Base-by-base conservation (phyloP, 2,888 invertebrate species). In the Pomacea canaliculata region DNA sequence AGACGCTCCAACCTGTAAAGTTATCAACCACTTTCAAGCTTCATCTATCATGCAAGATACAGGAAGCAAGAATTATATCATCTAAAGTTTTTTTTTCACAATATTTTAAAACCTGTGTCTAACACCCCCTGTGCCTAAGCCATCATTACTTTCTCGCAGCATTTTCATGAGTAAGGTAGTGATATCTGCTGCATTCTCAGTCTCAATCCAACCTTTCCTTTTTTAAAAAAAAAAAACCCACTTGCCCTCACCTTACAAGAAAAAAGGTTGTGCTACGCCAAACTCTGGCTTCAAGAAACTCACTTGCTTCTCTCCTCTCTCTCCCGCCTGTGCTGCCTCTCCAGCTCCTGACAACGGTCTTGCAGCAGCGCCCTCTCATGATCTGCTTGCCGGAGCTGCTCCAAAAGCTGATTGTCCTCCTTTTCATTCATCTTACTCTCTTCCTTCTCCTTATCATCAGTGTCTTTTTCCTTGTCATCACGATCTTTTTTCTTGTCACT, bases 361-460 rank as follows among this genome's bases (percentile, higher is more conserved):
- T 69, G 48, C 46, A 74, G 73, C 12, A 62, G 7, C 16, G 73
- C n/a, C 60, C 60, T 74, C 62, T 74, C 68, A 56, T 27, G 60
- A 48, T 69, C 68, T 60, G 73, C 73, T 51, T 27, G 73, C 12
- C 73, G 73, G 60, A 74, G 73, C 69, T 74, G 69, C 49, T 68
- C 73, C 69, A 74, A 48, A 46, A 74, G 48, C 27, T 74, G 73
- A 46, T 74, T 74, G 18, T 74, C 73, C 56, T 68, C 68, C 62
- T 74, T 74, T 49, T 46, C 46, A 46, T 48, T 51, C 19, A 18
- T 18, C 18, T 18, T 63, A 12, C 10, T 10, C n/a, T 63, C 27
- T 12, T 63, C 63, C 63, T 12, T 23, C 23, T 63, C 27, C 12
- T 8, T n/a, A 8, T n/a, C 7, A 63, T 63, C 63, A 12, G 18